These are phyloP conservation scores for Magallana ariakensis DNA, from an alignment of 1,140 invertebrate species.

Conservation along the genomic window DNA sequence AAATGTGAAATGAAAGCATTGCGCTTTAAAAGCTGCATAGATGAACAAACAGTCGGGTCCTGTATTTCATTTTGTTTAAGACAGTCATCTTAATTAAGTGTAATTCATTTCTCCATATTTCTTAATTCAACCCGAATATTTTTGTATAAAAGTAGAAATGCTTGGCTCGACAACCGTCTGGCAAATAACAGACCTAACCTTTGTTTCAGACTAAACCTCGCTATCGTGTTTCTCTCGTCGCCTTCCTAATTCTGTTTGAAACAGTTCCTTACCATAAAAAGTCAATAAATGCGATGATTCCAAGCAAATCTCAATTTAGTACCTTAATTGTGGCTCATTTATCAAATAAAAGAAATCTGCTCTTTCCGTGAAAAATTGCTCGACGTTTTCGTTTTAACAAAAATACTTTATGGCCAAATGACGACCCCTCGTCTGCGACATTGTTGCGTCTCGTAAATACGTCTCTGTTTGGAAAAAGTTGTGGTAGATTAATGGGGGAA, in stretches of 20 bases:
- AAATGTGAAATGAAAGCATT: too few relatives aligned
- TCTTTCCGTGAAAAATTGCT: slow-evolving; percentile 32
- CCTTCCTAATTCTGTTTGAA: slow-evolving; percentile 29
- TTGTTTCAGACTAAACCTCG: not conserved
- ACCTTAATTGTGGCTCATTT: slow-evolving; percentile 34
- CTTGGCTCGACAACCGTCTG: not conserved
- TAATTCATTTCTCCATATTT: too few relatives aligned
- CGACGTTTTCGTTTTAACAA: slow-evolving; percentile 15
- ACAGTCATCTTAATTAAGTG: too few relatives aligned
- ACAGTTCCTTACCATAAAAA: slow-evolving; percentile 7
- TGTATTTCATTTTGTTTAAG: too few relatives aligned
- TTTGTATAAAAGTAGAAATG: not conserved
- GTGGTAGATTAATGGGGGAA: slow-evolving; percentile 6
- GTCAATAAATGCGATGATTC: slow-evolving; percentile 33
- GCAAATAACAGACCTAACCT: not conserved
- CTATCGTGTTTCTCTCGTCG: not conserved
- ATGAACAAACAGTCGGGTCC: too few relatives aligned
- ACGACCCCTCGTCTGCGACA: not conserved
- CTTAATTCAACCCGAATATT: not conserved
- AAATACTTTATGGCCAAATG: slow-evolving; percentile 21
- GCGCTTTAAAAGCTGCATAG: too few relatives aligned
- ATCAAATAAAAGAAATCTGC: slow-evolving; percentile 29
- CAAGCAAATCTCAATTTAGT: slow-evolving; percentile 36
- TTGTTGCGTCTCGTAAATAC: not conserved
- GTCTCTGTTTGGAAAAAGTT: slow-evolving; percentile 19